A percentile compares a stretch with the other conserved stretches of the same genome.
phyloP scores from a whole-genome alignment of 1,140 invertebrate species.

The Temnothorax longispinosus region DNA sequence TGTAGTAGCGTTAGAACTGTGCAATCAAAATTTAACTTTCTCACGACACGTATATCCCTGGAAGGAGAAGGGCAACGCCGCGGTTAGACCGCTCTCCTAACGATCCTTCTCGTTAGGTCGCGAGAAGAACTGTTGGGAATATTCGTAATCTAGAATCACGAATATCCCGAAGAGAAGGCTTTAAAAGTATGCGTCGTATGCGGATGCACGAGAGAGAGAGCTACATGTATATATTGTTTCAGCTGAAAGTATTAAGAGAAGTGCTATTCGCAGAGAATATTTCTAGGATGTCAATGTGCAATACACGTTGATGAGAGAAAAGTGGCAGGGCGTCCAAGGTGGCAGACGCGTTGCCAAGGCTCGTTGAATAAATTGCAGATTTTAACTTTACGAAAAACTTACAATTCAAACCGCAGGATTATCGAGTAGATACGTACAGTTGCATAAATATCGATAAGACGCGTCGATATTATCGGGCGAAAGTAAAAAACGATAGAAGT shows the following conservation, averaged over 20 bases:
- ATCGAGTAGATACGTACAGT: background rate
- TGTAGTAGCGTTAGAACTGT: constrained; percentile 49
- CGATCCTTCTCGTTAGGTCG: background rate
- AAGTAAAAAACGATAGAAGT: background rate
- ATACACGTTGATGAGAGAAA: constrained; percentile 30
- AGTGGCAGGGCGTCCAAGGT: background rate
- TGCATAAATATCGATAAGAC: constrained; percentile 37
- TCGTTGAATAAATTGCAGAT: constrained; percentile 30
- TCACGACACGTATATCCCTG: background rate
- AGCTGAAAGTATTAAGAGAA: constrained; percentile 51
- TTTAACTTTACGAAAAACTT: background rate
- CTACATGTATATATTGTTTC: constrained; percentile 27
- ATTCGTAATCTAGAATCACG: constrained; percentile 4
- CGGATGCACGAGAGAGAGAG: constrained; percentile 40
- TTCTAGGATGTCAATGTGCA: constrained; percentile 43
- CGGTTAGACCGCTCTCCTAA: background rate
- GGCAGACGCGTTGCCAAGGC: background rate
- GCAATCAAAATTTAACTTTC: constrained; percentile 55
- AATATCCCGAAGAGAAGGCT: constrained; percentile 37
- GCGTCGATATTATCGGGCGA: background rate
- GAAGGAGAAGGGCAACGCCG: background rate
- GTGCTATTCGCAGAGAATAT: constrained; percentile 18
- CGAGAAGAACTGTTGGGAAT: background rate
- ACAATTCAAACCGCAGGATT: constrained; percentile 3
- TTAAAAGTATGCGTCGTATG: constrained; percentile 14